Evolutionary conservation across 1,140 invertebrate species (phyloP).

Genomic region (Choristoneura fumiferana): DNA sequence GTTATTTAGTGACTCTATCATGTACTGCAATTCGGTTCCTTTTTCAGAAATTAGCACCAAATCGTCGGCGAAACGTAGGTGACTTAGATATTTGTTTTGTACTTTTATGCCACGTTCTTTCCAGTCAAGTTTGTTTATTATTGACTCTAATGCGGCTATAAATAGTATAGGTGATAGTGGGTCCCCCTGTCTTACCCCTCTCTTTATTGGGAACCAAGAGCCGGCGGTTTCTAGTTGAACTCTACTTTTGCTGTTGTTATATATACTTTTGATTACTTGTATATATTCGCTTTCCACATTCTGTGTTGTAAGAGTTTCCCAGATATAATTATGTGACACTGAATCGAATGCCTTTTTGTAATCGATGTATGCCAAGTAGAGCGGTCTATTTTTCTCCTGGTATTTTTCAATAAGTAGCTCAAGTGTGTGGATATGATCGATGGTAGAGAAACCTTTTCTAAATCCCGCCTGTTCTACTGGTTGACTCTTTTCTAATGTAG

Average conservation of each 20-base stretch:
- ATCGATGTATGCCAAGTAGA: slow-evolving; percentile 11
- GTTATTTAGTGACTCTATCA: slow-evolving; percentile 18
- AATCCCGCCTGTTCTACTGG: slow-evolving; percentile 18
- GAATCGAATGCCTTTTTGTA: slow-evolving; percentile 4
- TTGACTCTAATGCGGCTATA: slow-evolving; percentile 30
- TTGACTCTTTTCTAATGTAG: background rate
- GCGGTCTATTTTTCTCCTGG: slow-evolving; percentile 2
- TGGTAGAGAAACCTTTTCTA: background rate
- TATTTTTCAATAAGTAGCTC: slow-evolving; percentile 14
- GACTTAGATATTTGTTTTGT: slow-evolving; percentile 37
- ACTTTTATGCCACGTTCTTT: slow-evolving; percentile 35
- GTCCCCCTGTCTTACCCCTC: slow-evolving; percentile 40
- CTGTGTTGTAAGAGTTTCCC: background rate
- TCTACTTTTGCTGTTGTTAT: slow-evolving; percentile 15
- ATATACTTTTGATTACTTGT: slow-evolving; percentile 22
- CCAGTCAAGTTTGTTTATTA: slow-evolving; percentile 37
- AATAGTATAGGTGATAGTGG: slow-evolving; percentile 46
- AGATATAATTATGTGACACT: slow-evolving; percentile 1
- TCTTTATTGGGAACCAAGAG: slow-evolving; percentile 40
- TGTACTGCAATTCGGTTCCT: slow-evolving; percentile 23
- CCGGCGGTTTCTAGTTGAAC: slow-evolving; percentile 25
- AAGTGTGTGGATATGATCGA: slow-evolving; percentile 2
- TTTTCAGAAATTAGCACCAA: slow-evolving; percentile 36
- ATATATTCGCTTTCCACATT: background rate
- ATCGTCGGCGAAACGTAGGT: slow-evolving; percentile 57